Conservation (phyloP, 2,888 invertebrate genomes). For the Mythimna pallens region DNA sequence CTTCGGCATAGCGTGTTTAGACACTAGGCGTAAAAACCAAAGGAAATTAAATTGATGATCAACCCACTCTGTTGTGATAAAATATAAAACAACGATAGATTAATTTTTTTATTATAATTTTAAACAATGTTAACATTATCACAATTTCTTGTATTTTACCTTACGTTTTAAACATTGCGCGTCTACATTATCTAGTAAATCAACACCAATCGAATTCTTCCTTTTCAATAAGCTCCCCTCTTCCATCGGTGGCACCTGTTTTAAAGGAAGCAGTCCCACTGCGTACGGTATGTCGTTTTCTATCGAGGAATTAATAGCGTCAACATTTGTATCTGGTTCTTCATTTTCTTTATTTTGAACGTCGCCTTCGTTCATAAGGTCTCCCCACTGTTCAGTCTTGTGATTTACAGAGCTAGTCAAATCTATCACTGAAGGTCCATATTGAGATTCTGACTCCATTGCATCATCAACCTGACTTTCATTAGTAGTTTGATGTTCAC, state of each 20-base stretch:
- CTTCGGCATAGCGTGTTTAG: no score
- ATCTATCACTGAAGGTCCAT: slow-evolving; percentile 74
- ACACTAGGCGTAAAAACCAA: no score
- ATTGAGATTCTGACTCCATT: slow-evolving; percentile 63
- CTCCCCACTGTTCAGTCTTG: slow-evolving; percentile 73
- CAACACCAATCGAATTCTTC: slow-evolving; percentile 73
- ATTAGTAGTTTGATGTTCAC: slow-evolving; percentile 37
- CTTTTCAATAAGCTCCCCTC: slow-evolving; percentile 77
- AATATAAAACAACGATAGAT: slow-evolving; percentile 11
- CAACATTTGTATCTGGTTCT: slow-evolving; percentile 57
- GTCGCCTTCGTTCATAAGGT: slow-evolving; percentile 68
- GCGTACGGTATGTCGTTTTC: slow-evolving; percentile 85
- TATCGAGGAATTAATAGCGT: slow-evolving; percentile 67
- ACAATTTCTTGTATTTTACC: slow-evolving; percentile 84
- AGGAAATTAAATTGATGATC: no score
- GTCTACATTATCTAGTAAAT: slow-evolving; percentile 78
- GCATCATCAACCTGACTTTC: slow-evolving; percentile 61
- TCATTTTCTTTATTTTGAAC: slow-evolving; percentile 75
- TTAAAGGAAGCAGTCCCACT: slow-evolving; percentile 85
- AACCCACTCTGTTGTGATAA: background rate
- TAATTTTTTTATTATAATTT: slow-evolving; percentile 38
- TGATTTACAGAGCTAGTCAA: slow-evolving; percentile 71
- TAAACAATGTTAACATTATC: slow-evolving; percentile 50
- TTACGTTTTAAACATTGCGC: slow-evolving; percentile 87
- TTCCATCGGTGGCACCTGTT: slow-evolving; percentile 75